Conservation (phyloP, 1,140 invertebrate species). For the Nasonia giraulti region DNA sequence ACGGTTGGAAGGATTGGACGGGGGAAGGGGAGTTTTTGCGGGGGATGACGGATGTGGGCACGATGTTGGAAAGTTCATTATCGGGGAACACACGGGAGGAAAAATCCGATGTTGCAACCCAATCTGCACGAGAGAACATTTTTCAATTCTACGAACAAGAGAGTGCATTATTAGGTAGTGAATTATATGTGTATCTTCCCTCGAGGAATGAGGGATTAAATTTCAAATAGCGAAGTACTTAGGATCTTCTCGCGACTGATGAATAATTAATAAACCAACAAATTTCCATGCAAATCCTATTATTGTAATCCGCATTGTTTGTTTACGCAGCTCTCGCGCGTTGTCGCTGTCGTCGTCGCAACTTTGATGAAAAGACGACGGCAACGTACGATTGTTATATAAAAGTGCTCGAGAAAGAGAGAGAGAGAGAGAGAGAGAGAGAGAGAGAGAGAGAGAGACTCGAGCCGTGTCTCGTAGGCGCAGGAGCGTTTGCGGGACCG, state of each 20-base stretch:
- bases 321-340: background rate
- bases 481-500: background rate
- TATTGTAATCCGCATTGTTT: background rate
- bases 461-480: background rate
- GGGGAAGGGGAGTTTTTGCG: background rate
- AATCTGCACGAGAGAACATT: background rate
- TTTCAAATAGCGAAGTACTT: background rate
- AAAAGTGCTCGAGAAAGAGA: conserved; percentile 32
- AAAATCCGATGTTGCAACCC: background rate
- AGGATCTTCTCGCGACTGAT: background rate
- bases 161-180: too few relatives aligned
- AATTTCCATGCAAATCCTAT: conserved; percentile 17
- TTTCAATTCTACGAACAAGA: background rate
- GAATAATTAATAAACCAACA: background rate
- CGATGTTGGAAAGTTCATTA: background rate
- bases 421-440: conserved; percentile 13
- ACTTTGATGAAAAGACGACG: conserved; percentile 33
- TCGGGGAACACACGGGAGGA: background rate
- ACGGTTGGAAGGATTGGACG: background rate
- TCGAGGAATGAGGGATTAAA: background rate
- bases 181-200: too few relatives aligned
- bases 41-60: background rate
- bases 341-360: background rate
- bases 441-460: conserved; percentile 16
- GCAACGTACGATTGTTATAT: conserved; percentile 18